Base-by-base conservation (phyloP, 1,140 invertebrate genomes). In the Protaetia brevitarsis region DNA sequence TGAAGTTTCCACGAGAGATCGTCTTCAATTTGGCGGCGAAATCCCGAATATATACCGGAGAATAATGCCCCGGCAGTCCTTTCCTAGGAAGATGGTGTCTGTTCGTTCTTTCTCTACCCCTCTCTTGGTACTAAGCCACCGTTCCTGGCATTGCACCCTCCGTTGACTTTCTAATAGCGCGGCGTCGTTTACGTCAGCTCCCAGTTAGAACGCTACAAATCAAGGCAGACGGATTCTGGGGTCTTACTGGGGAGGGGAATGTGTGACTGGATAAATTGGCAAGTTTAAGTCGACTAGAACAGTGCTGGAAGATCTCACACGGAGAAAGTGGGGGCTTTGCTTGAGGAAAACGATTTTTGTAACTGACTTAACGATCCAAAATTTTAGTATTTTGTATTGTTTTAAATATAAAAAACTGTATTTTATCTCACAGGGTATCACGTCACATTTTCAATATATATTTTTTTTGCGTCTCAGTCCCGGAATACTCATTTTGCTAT, bases 21-120 rank as follows among this genome's bases (percentile, higher is more conserved):
- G 74, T 74, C 75, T 75, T 72, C 75, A 74, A 76, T 76, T 76
- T 76, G 75, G 74, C 75, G 73, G 72, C 75, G 73, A 76, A 76
- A 75, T 76, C 74, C 75, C 69, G 72, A 75, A 74, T 76, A 74
- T 75, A 51, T 51, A 75, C 70, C 72, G 70, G 71, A 70, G 73
- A 74, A 74, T 71, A 74, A 74, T 71, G 71, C 68, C 69, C 68
- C 69, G 6, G 41, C 21, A 51, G 41, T 23, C 41, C 16, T 51
- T 51, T 6, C 10, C 19, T 23, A 23, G 13, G 41, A 10, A 5
- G 2, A 10, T 23, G 19, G 21, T 23, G 21, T 51, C 41, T 26
- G 41, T 51, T 51, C 41, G 21, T 8, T 51, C 13, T 19, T 2
- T 23, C 26, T 21, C 41, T 51, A 7, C 19, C 19, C 19, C 10